These are phyloP conservation scores for Ornithorhynchus anatinus DNA, from an alignment of 2,113 vertebrate genomes.

Conservation along the genomic window DNA sequence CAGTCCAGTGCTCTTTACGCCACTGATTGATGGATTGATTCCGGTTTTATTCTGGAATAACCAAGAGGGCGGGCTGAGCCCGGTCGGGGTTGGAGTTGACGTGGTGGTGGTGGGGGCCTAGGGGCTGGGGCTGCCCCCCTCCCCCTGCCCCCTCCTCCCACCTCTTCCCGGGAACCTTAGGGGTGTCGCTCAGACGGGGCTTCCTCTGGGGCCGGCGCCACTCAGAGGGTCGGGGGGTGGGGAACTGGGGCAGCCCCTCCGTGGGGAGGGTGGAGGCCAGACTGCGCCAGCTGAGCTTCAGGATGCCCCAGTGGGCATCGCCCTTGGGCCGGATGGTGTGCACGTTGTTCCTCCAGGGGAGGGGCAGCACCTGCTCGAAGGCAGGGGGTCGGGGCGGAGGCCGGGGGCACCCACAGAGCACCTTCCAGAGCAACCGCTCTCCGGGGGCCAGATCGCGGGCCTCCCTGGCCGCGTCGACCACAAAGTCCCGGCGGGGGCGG, in stretches of 20 bases:
- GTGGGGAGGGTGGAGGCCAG: slow-evolving; percentile 6
- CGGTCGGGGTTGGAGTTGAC: too few relatives aligned
- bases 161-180: background rate
- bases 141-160: background rate
- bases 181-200: too few relatives aligned
- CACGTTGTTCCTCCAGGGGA: slow-evolving; percentile 43
- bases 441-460: background rate
- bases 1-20: too few relatives aligned
- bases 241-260: background rate
- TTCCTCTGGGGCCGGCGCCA: too few relatives aligned
- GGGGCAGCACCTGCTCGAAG: slow-evolving; percentile 33
- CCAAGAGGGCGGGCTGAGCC: too few relatives aligned
- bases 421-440: background rate
- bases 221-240: background rate
- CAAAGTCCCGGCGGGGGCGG: fast-evolving
- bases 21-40: too few relatives aligned
- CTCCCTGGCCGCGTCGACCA: background rate
- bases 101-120: too few relatives aligned
- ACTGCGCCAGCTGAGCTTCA: slow-evolving; percentile 55
- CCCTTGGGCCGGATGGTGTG: slow-evolving; percentile 8
- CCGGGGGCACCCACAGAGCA: background rate
- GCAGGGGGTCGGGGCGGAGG: background rate
- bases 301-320: slow-evolving; percentile 38
- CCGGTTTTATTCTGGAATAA: too few relatives aligned
- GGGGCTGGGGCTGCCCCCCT: fast-evolving